These are phyloP conservation scores for Micromussa lordhowensis DNA, from an alignment of 92 coral and sea anemone genomes.

Conservation along the genomic window DNA sequence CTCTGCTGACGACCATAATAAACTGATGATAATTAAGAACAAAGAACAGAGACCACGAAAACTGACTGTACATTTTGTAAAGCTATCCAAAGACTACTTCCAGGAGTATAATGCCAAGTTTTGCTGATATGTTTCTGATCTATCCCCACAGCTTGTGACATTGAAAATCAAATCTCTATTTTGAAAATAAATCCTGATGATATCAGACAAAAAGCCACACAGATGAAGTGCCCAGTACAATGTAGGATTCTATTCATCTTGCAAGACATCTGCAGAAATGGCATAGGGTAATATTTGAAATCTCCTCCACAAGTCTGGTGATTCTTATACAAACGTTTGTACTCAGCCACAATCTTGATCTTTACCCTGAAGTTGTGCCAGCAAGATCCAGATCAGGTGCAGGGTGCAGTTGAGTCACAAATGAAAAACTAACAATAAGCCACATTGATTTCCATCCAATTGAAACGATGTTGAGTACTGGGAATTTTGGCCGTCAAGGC, in stretches of 20 bases:
- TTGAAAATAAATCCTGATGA: background rate
- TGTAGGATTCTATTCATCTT: background rate
- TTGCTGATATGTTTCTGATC: background rate
- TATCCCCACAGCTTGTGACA: background rate
- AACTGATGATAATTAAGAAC: background rate
- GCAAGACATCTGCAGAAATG: background rate
- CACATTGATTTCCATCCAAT: background rate
- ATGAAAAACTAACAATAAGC: background rate
- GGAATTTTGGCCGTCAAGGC: background rate
- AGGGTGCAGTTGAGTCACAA: background rate
- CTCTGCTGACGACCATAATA: background rate
- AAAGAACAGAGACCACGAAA: background rate
- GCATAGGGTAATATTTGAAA: background rate
- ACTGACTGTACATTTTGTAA: background rate
- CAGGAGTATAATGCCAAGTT: background rate
- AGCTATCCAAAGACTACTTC: background rate
- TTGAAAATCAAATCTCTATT: background rate
- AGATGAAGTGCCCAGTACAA: background rate
- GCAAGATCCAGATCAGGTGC: background rate
- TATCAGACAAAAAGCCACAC: background rate
- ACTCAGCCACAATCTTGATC: background rate
- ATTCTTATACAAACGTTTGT: background rate
- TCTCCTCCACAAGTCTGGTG: background rate
- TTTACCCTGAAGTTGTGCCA: background rate
- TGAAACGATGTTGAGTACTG: background rate